phyloP scores from a whole-genome alignment of 2,797 vertebrate species.

The Sebastes cheni region DNA sequence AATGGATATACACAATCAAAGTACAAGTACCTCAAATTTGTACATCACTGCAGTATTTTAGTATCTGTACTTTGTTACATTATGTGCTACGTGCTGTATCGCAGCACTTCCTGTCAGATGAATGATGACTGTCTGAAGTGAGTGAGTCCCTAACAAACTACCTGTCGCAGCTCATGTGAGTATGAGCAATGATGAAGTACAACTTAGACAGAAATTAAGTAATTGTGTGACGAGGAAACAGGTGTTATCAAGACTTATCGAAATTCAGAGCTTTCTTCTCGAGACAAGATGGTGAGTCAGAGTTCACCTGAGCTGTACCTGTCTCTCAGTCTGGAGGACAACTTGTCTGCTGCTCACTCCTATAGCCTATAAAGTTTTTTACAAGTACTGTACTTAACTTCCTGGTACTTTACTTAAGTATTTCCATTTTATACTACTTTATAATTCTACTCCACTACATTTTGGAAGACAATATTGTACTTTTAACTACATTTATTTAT shows the following conservation, averaged over 20 bases:
- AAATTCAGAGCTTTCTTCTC: background rate
- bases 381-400: background rate
- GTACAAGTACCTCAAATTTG: too few relatives aligned
- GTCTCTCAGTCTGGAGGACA: background rate
- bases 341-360: background rate
- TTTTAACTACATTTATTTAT: background rate
- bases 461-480: background rate
- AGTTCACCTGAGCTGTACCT: slow-evolving; percentile 6
- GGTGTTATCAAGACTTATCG: background rate
- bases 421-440: background rate
- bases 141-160: background rate
- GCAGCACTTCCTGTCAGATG: background rate
- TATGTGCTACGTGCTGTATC: background rate
- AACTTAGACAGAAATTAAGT: background rate
- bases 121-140: background rate
- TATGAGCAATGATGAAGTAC: background rate
- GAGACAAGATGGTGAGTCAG: slow-evolving; percentile 29
- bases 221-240: background rate
- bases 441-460: background rate
- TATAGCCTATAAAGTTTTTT: background rate
- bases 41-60: too few relatives aligned
- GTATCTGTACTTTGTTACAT: too few relatives aligned
- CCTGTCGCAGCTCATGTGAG: slow-evolving; percentile 20
- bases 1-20: too few relatives aligned
- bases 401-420: background rate